Conservation (phyloP, 2,888 invertebrate species). For the Cabera pusaria region DNA sequence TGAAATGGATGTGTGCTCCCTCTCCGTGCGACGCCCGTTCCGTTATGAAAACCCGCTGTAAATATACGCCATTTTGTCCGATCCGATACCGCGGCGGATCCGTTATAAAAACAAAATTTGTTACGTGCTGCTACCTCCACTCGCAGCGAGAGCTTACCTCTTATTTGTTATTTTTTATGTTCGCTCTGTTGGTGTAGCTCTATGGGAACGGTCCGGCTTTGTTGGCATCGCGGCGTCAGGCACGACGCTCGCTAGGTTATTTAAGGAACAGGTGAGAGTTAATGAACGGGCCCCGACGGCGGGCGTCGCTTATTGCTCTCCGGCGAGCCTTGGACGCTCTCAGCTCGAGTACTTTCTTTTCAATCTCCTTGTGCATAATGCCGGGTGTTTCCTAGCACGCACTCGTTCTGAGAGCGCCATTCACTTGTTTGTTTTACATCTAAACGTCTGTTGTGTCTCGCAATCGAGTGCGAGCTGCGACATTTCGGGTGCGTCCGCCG, state of each 20-base stretch:
- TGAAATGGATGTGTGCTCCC: constrained; percentile 73
- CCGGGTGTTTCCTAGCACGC: constrained; percentile 69
- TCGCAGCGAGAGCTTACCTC: constrained; percentile 48
- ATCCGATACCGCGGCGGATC: constrained; percentile 45
- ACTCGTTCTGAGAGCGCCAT: constrained; percentile 65
- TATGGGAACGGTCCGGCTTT: constrained; percentile 54
- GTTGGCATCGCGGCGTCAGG: constrained; percentile 46
- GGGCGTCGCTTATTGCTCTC: constrained; percentile 78
- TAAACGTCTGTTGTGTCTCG: constrained; percentile 64
- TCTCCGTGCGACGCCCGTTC: constrained; percentile 47
- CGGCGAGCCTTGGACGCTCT: constrained; percentile 72
- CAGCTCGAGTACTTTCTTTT: constrained; percentile 75
- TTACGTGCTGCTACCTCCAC: constrained; percentile 51
- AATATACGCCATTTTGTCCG: constrained; percentile 60
- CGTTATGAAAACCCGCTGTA: constrained; percentile 53
- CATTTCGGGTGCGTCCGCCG: constrained; percentile 65
- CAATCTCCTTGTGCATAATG: constrained; percentile 79
- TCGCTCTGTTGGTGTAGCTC: constrained; percentile 43
- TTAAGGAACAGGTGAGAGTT: constrained; percentile 69
- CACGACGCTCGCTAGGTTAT: constrained; percentile 55
- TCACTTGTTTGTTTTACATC: constrained; percentile 76
- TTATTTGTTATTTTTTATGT: constrained; percentile 59
- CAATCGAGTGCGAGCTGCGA: constrained; percentile 50
- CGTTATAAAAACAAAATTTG: constrained; percentile 63
- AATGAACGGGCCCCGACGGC: constrained; percentile 71